phyloP scores from a whole-genome alignment of 2,797 vertebrate genomes.

The Molothrus aeneus region DNA sequence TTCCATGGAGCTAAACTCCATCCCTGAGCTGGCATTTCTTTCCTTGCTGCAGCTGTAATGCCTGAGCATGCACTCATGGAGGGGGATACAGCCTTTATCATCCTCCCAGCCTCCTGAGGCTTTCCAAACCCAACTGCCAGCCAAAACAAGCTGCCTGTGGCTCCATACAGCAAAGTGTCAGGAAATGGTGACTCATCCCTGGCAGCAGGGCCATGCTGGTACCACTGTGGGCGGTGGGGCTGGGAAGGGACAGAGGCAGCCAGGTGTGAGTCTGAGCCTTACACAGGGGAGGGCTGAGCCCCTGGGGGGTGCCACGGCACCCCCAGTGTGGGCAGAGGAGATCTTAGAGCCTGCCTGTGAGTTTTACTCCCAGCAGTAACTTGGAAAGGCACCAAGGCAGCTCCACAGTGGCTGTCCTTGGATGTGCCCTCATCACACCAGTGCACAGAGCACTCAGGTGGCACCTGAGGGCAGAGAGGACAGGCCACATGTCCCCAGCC shows the following conservation, averaged over 20 bases:
- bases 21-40: background rate
- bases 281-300: background rate
- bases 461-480: background rate
- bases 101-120: background rate
- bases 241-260: background rate
- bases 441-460: background rate
- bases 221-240: accelerated
- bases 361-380: no score
- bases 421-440: background rate
- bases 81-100: background rate
- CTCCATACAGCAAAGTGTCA: background rate
- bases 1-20: conserved; percentile 25
- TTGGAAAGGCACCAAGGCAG: background rate
- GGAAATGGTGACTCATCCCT: background rate
- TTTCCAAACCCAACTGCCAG: background rate
- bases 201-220: background rate
- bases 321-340: background rate
- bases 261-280: background rate
- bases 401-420: background rate
- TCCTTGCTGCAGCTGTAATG: background rate
- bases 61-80: background rate
- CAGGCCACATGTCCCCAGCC: background rate
- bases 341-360: background rate
- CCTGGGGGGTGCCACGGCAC: background rate
- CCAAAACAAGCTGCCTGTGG: background rate